Base-by-base conservation (phyloP, 2,888 invertebrate genomes). In the Meteorus cinctellus region DNA sequence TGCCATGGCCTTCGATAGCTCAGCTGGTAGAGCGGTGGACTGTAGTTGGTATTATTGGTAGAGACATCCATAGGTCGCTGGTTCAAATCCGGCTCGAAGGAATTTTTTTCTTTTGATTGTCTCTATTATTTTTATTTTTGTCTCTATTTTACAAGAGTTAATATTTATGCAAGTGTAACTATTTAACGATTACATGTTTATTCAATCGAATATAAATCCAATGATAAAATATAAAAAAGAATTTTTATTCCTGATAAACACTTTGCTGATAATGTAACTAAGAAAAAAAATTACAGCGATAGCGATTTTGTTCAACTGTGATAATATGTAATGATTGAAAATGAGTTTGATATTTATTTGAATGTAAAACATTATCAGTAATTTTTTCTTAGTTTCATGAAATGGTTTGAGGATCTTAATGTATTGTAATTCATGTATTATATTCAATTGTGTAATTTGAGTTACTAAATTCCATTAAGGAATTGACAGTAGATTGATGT, bases 21-120 rank as follows among this genome's bases (percentile, higher is more conserved):
- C 89, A 89, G 89, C 89, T 89, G 89, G 89, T 89, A 89, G 89
- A 89, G 89, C 89, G 89, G 89, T 89, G 89, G 89, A 89, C 89
- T 89, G 89, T 89, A 81, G 81, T 81, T 77, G 80, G 73, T 24
- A 55, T 51, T 88, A 87, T 88, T 88, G 87, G 87, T 87, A 10
- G 6, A 45, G 75, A 60, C 34, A 89, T 89, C 88, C 88, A 89
- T 89, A 89, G 88, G 88, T 89, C 88, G 88, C 88, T 89, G 88
- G 88, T 89, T 89, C 88, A 88, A 89, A 87, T 89, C 88, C 88
- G 88, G 88, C 88, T 87, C 88, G 88, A 88, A 88, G 88, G 88
- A 88, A 66, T 60, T 73, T 81, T 84, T 84, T 67, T 71, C 75
- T 81, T 84, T 84, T 84, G 81, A 84, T 81, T 55, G 71, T 70